Percentiles rank a stretch among this genome's conserved stretches.
Conservation (phyloP, 2,888 invertebrate species). For the Drosophila pseudotalamancana region DNA sequence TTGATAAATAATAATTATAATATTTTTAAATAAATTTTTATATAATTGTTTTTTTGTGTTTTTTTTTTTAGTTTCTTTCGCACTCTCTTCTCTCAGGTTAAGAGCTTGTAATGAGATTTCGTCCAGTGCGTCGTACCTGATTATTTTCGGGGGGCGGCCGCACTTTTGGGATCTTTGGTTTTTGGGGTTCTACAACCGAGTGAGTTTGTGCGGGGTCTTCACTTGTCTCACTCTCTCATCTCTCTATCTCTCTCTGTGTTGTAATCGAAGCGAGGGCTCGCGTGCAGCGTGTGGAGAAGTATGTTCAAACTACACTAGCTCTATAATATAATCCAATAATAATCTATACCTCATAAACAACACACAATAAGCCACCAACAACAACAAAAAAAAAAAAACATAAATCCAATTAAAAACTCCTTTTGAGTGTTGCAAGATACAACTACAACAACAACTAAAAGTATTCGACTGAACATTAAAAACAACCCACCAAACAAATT, state of each 20-base stretch:
- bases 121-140: conserved; percentile 43
- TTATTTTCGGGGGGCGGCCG: conserved; percentile 27
- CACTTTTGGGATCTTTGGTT: conserved; percentile 32
- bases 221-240: conserved; percentile 39
- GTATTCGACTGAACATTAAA: conserved; percentile 16
- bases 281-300: conserved; percentile 79
- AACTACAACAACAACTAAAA: conserved; percentile 34
- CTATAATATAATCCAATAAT: conserved; percentile 43
- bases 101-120: conserved; percentile 46
- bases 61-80: conserved; percentile 73
- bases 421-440: conserved; percentile 39
- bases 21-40: conserved; percentile 43
- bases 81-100: conserved; percentile 77
- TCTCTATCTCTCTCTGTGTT: conserved; percentile 56
- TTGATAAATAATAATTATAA: conserved; percentile 41
- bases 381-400: too few species aligned
- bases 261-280: conserved; percentile 73
- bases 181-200: conserved; percentile 36
- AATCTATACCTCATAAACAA: conserved; percentile 42
- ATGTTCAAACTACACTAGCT: conserved; percentile 72
- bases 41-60: conserved; percentile 32
- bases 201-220: conserved; percentile 52
- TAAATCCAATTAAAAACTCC: conserved; percentile 35
- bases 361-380: conserved; percentile 34
- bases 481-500: conserved; percentile 8